Evolutionary conservation across 2,113 vertebrate species (phyloP).

Genomic region (Arenaria interpres): DNA sequence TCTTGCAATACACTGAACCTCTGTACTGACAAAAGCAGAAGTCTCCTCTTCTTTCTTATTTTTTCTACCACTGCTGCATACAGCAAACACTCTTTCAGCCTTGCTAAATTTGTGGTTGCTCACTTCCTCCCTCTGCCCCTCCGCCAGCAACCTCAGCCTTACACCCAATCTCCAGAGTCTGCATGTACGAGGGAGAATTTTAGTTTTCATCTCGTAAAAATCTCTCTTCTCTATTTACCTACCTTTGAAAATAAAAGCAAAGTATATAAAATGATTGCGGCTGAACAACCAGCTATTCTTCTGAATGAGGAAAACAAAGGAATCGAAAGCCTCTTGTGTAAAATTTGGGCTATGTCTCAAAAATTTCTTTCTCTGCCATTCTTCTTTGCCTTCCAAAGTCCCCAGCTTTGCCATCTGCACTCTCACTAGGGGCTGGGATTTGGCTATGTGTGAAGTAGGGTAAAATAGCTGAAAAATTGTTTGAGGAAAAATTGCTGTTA

Average conservation of each 20-base stretch:
- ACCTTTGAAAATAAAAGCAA: background rate
- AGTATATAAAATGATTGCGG: background rate
- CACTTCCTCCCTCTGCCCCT: background rate
- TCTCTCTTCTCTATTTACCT: background rate
- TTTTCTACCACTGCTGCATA: background rate
- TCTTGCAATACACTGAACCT: background rate
- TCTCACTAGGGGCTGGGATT: background rate
- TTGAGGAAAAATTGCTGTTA: background rate
- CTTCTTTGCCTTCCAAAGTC: background rate
- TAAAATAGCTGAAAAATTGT: background rate
- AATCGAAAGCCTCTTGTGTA: background rate
- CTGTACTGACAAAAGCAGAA: background rate
- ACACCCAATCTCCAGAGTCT: background rate
- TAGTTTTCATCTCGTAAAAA: background rate
- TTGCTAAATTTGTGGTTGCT: constrained; percentile 1
- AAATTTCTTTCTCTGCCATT: background rate
- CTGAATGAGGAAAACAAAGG: background rate
- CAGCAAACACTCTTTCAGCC: background rate
- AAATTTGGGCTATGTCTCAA: background rate
- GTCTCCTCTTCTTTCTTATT: background rate
- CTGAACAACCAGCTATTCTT: background rate
- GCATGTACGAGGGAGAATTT: background rate
- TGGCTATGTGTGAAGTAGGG: background rate
- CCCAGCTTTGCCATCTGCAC: constrained; percentile 6
- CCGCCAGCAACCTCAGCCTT: background rate